Evolutionary conservation across 2,888 invertebrate species (phyloP).

Genomic region (Monochamus alternatus): DNA sequence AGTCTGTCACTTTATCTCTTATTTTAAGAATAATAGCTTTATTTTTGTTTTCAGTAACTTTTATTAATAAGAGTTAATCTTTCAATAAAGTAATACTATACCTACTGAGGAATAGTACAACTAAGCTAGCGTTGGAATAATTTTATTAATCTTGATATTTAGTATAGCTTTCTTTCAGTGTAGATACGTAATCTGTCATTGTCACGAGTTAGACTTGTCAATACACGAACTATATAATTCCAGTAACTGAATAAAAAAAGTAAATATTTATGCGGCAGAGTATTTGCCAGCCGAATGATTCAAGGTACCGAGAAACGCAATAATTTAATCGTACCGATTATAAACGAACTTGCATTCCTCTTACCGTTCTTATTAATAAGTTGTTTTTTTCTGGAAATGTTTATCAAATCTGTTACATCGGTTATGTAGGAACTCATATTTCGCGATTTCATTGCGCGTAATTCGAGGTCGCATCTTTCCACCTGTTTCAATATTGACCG

Average conservation of each 20-base stretch:
- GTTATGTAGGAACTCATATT: conserved; percentile 4
- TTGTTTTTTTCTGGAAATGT: conserved; percentile 19
- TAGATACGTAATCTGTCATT: too few relatives aligned
- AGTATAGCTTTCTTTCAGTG: too few relatives aligned
- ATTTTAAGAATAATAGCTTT: too few relatives aligned
- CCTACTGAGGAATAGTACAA: too few relatives aligned
- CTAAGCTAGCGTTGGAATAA: too few relatives aligned
- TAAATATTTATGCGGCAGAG: conserved; percentile 2
- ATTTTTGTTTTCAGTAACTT: too few relatives aligned
- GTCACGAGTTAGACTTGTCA: background rate
- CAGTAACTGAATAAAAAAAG: conserved; percentile 15
- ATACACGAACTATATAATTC: conserved; percentile 9
- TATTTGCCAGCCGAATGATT: conserved; percentile 5
- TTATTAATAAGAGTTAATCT: too few relatives aligned
- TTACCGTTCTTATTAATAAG: conserved; percentile 10
- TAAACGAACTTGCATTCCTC: conserved; percentile 22
- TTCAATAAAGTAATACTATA: too few relatives aligned
- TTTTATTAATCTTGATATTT: too few relatives aligned
- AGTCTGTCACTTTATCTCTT: too few relatives aligned
- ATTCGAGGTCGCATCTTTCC: conserved; percentile 9
- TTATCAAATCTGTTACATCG: conserved; percentile 19
- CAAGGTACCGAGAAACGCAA: conserved; percentile 16
- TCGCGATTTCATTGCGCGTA: conserved; percentile 17
- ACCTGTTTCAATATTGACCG: conserved; percentile 18
- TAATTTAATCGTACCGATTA: background rate